A percentile compares a stretch with the other conserved stretches of the same genome.
Evolutionary conservation across 2,113 vertebrate species (phyloP).

Genomic region (Hemibagrus wyckioides): DNA sequence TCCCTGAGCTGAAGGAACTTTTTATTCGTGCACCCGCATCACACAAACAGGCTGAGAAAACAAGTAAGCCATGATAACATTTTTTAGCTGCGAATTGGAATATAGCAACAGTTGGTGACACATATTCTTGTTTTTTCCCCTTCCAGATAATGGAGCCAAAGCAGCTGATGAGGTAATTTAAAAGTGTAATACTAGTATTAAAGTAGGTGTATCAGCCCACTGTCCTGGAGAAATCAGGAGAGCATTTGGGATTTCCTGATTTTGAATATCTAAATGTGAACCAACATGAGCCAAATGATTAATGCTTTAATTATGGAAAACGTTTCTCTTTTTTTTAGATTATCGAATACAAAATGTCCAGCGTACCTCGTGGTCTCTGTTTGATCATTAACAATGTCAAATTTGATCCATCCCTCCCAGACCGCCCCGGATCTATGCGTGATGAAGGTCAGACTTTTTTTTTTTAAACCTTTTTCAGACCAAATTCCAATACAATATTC

Average conservation of each 20-base stretch:
- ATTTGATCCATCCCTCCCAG: constrained; percentile 58
- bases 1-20: constrained; percentile 36
- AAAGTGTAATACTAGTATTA: not conserved
- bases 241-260: not conserved
- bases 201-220: not conserved
- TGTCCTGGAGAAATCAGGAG: not conserved
- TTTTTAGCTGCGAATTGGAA: not conserved
- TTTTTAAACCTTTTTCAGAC: not conserved
- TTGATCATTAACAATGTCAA: constrained; percentile 84
- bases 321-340: constrained; percentile 57
- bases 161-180: not conserved
- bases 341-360: constrained; percentile 74
- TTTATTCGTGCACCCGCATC: rapidly evolving
- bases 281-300: not conserved
- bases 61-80: not conserved
- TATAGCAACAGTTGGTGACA: not conserved
- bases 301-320: not conserved
- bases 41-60: not conserved
- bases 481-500: not conserved
- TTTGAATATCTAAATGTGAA: not conserved
- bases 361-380: constrained; percentile 76
- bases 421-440: constrained; percentile 70
- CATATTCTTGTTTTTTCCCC: not conserved
- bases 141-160: not conserved
- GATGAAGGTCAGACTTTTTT: constrained; percentile 75